A percentile compares a stretch with the other conserved stretches of the same genome.
Conservation (phyloP, 1,140 invertebrate species). For the Drusus annulatus region DNA sequence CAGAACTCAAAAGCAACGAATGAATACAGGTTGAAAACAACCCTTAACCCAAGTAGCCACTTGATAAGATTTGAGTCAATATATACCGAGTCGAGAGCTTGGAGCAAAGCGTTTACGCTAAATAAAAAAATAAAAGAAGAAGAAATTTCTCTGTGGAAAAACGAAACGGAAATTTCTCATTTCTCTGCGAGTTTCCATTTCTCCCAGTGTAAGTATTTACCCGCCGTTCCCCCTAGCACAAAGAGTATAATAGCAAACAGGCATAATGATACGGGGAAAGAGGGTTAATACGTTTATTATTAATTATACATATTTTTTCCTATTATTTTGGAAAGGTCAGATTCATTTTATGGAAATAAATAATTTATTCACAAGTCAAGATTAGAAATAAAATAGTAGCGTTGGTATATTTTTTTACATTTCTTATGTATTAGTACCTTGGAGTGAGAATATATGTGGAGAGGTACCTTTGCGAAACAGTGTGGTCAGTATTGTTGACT, state of each 20-base stretch:
- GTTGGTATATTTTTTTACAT: too few relatives aligned
- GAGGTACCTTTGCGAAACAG: too few relatives aligned
- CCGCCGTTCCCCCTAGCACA: slow-evolving; percentile 20
- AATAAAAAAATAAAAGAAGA: slow-evolving; percentile 47
- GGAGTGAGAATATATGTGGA: too few relatives aligned
- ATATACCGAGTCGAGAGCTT: slow-evolving; percentile 46
- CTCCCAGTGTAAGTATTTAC: slow-evolving; percentile 54
- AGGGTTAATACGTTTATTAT: neutral
- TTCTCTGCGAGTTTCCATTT: slow-evolving; percentile 50
- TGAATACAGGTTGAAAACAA: slow-evolving; percentile 22
- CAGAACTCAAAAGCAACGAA: neutral
- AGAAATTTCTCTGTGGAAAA: neutral
- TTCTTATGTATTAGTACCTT: too few relatives aligned
- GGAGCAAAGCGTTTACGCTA: slow-evolving; percentile 49
- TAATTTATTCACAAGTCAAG: too few relatives aligned
- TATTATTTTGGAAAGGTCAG: too few relatives aligned
- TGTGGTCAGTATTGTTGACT: too few relatives aligned
- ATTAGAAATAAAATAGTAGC: too few relatives aligned
- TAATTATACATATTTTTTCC: too few relatives aligned
- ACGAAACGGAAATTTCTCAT: slow-evolving; percentile 47
- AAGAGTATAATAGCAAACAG: neutral
- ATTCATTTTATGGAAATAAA: too few relatives aligned
- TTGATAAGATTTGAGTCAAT: slow-evolving; percentile 43
- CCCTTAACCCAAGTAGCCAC: slow-evolving; percentile 9
- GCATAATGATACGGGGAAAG: neutral